A percentile compares a stretch with the other conserved stretches of the same genome.
Conservation (phyloP, 2,797 vertebrate genomes). For the Poeciliopsis paucimaculata region DNA sequence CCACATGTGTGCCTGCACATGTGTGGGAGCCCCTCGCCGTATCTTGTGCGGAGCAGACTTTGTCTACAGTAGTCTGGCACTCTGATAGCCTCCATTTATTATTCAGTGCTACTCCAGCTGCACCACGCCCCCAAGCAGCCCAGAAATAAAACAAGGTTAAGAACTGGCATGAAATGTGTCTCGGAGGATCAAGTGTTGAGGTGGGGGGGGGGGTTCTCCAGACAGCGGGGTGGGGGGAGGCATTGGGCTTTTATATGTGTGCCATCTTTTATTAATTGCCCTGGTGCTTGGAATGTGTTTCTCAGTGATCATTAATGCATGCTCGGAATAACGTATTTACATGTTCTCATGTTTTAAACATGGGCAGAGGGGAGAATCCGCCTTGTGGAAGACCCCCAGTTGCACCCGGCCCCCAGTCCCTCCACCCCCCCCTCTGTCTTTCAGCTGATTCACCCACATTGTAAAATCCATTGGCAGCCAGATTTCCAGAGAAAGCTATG, state of each 20-base stretch:
- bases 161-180: constrained; percentile 76
- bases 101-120: constrained; percentile 76
- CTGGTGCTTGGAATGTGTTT: constrained; percentile 70
- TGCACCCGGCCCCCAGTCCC: neutral
- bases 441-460: constrained; percentile 47
- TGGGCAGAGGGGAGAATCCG: constrained; percentile 64
- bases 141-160: constrained; percentile 78
- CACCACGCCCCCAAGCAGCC: constrained; percentile 62
- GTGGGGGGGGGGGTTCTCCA: constrained; percentile 27
- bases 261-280: constrained; percentile 84
- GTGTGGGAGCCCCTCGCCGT: constrained; percentile 23
- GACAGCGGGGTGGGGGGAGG: constrained; percentile 46
- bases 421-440: neutral
- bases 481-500: constrained; percentile 32
- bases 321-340: constrained; percentile 80
- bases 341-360: constrained; percentile 81
- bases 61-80: constrained; percentile 45
- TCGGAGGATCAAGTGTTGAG: constrained; percentile 67
- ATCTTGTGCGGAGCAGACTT: constrained; percentile 54
- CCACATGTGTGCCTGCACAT: constrained; percentile 26
- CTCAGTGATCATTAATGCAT: constrained; percentile 83
- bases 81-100: constrained; percentile 78
- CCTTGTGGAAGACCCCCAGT: constrained; percentile 58
- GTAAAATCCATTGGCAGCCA: constrained; percentile 31
- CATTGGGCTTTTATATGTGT: constrained; percentile 65